These are phyloP conservation scores for Alligator mississippiensis DNA, from an alignment of 2,113 vertebrate species.

Conservation along the genomic window DNA sequence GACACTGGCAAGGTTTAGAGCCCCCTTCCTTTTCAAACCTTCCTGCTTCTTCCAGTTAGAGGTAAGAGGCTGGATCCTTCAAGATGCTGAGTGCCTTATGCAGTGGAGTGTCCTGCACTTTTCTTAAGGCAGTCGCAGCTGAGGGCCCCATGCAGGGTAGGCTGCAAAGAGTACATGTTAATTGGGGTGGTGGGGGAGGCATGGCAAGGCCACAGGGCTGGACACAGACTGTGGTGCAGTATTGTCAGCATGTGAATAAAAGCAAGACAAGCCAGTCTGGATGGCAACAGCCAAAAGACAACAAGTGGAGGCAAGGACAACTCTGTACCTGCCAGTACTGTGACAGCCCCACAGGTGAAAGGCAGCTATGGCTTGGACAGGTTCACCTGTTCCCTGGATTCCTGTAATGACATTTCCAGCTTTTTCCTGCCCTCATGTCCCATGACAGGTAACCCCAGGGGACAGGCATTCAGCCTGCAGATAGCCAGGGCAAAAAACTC, in stretches of 20 bases:
- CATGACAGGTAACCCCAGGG: not conserved
- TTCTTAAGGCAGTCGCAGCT: not conserved
- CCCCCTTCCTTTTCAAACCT: not conserved
- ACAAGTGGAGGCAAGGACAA: not conserved
- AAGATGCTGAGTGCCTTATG: not conserved
- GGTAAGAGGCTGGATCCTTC: not conserved
- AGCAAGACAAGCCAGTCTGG: not conserved
- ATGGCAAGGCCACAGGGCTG: not conserved
- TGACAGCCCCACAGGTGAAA: constrained; percentile 24
- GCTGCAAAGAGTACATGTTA: not conserved
- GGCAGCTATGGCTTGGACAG: constrained; percentile 9
- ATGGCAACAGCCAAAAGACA: not conserved
- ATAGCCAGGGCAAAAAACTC: not conserved
- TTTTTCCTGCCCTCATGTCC: not conserved
- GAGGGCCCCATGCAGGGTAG: not conserved
- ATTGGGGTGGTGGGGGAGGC: not conserved
- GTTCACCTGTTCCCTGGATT: constrained; percentile 57
- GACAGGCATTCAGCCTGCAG: not conserved
- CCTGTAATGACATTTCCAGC: not conserved
- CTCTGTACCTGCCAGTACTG: not conserved
- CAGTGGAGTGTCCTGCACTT: not conserved
- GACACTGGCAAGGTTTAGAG: not conserved
- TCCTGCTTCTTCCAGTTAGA: not conserved
- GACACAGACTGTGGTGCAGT: not conserved
- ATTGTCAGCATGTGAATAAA: not conserved